Percentiles rank a stretch among this genome's conserved stretches.
These are phyloP conservation scores for Anoncus sp. DNA, from an alignment of 2,888 invertebrate genomes.

Conservation along the genomic window DNA sequence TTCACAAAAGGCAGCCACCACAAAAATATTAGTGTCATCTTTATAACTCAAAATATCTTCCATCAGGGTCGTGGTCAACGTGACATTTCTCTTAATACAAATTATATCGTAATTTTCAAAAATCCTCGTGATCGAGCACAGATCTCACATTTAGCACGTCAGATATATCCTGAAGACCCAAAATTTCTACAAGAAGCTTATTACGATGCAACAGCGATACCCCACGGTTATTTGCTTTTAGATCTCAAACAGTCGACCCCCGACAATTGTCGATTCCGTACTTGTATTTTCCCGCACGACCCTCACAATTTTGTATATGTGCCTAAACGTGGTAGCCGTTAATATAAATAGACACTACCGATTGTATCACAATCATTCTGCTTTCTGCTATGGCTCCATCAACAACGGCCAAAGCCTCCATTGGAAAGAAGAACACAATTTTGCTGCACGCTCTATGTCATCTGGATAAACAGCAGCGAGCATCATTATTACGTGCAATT, in stretches of 20 bases:
- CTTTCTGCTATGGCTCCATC: too few species aligned
- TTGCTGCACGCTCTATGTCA: constrained; percentile 1
- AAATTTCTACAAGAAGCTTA: constrained; percentile 56
- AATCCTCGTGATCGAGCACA: too few species aligned
- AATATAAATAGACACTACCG: not conserved
- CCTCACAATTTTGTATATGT: constrained; percentile 14
- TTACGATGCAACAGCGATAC: constrained; percentile 52
- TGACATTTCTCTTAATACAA: too few species aligned
- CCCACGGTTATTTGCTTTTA: constrained; percentile 63
- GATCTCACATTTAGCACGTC: too few species aligned
- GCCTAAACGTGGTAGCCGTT: too few species aligned
- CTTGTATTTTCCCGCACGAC: constrained; percentile 37
- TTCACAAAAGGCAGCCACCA: not conserved
- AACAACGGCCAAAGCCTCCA: too few species aligned
- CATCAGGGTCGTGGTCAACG: not conserved
- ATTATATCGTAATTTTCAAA: too few species aligned
- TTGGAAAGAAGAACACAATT: not conserved
- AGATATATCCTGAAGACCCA: not conserved
- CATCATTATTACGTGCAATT: not conserved
- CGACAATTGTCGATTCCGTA: constrained; percentile 51
- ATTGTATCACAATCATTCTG: not conserved
- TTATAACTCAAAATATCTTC: not conserved
- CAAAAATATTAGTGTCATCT: too few species aligned
- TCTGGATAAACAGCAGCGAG: not conserved
- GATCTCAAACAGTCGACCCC: constrained; percentile 62